Conservation (phyloP, 2,797 vertebrate species). For the Liparis tanakae region DNA sequence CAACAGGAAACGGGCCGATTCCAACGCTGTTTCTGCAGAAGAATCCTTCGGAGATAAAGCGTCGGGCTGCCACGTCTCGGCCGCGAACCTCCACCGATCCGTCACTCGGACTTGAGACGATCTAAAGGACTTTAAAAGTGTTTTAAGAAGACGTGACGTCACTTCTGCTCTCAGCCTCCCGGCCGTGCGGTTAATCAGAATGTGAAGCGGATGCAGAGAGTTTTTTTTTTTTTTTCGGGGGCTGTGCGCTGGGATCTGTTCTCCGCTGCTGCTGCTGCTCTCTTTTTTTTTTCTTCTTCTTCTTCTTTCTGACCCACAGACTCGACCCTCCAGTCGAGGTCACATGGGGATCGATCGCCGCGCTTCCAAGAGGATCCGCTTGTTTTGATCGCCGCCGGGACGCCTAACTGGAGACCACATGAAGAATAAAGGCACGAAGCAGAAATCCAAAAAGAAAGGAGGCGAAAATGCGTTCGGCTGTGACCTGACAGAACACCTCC, state of each 20-base stretch:
- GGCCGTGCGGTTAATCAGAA: conserved; percentile 73
- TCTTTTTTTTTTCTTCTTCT: too few species aligned
- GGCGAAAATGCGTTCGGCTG: conserved; percentile 94
- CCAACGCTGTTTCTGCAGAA: conserved; percentile 73
- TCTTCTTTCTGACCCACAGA: conserved; percentile 37
- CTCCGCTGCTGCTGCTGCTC: conserved; percentile 38
- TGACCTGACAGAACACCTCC: conserved; percentile 95
- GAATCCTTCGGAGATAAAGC: conserved; percentile 68
- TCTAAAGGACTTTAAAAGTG: conserved; percentile 55
- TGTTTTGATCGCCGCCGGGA: conserved; percentile 68
- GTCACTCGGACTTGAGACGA: conserved; percentile 31
- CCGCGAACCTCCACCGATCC: conserved; percentile 39
- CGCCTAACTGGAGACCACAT: conserved; percentile 87
- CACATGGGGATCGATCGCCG: conserved; percentile 72
- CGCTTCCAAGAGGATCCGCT: conserved; percentile 59
- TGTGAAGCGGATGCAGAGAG: conserved; percentile 77
- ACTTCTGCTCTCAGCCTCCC: conserved; percentile 78
- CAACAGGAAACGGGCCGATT: conserved; percentile 78
- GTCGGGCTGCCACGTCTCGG: conserved; percentile 49
- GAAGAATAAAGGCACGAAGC: conserved; percentile 99
- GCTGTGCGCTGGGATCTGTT: conserved; percentile 64
- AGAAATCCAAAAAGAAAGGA: conserved; percentile 96
- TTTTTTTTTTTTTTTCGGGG: conserved; percentile 54
- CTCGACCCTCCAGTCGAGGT: conserved; percentile 49
- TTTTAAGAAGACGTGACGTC: conserved; percentile 71